Base-by-base conservation (phyloP, 1,140 invertebrate species). In the Centruroides vittatus region DNA sequence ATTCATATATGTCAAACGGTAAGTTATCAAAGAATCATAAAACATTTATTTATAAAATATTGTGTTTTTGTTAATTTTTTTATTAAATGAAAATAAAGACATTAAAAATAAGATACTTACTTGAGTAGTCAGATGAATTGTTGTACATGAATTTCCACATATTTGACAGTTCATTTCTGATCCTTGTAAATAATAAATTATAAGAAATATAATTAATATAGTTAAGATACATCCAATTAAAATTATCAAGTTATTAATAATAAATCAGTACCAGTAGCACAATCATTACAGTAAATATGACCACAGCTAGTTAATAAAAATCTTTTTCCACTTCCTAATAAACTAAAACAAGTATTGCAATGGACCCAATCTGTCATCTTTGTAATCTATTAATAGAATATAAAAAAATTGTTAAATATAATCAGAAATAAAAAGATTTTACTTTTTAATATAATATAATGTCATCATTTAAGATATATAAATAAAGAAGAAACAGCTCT, bases 221-320 rank as follows among this genome's bases (percentile, higher is more conserved):
- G 23, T 23, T 23, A 23, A 23, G 23, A 23, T 23, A 23, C 23
- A 23, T 23, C 2, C 9, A 12, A 47, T 46, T 13, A 57, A n/a
- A 57, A 49, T 13, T 3, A 35, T 41, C 41, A 46, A 47, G 10
- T 46, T n/a, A 61, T 56, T 36, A 47, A 12, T 55, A 54, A 55
- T 35, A 55, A 12, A 47, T 3, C 11, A 4, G 7, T 13, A 54
- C 7, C 51, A 52, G 6, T 41, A 55, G 49, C 57, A 59, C 61
- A 63, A 57, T 63, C 61, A 34, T 23, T 34, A 52, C 61, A 63
- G 36, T 59, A 63, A 35, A 63, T 63, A 57, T 63, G 61, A 35
- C 61, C 61, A 23, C 61, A 63, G 52, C 58, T 63, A 34, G 61
- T 63, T 41, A 63, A 34, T 5, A 46, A 56, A 49, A 63, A 63